Conservation (phyloP, 2,113 vertebrate species). For the Chionomys nivalis region DNA sequence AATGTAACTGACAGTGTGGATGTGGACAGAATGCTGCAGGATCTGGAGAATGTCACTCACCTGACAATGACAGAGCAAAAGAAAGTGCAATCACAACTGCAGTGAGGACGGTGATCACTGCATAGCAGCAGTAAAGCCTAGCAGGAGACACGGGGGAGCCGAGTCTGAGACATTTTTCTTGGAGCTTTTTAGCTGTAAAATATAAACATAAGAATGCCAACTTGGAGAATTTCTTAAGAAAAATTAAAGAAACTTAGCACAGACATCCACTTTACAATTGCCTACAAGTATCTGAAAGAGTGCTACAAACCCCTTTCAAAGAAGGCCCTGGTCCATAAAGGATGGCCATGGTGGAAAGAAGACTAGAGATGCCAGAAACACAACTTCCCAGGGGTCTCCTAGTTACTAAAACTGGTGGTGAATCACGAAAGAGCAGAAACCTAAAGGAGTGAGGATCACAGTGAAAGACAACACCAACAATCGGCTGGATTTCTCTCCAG, state of each 20-base stretch:
- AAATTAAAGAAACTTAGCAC: neutral
- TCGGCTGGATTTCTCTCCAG: no score
- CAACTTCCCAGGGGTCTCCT: neutral
- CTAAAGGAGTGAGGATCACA: neutral
- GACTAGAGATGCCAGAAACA: neutral
- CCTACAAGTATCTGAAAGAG: no score
- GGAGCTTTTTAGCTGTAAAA: neutral
- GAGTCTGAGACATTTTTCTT: fast-evolving
- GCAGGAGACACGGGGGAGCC: fast-evolving
- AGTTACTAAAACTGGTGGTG: neutral
- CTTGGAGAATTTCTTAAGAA: no score
- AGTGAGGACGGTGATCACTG: fast-evolving
- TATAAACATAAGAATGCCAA: neutral
- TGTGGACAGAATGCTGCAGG: no score
- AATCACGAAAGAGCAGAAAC: neutral
- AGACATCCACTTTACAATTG: neutral
- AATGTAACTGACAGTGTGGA: no score
- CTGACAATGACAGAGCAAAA: neutral
- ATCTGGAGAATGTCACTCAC: no score
- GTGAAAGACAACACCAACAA: neutral
- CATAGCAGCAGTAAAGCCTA: fast-evolving
- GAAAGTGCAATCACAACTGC: fast-evolving
- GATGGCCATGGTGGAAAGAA: no score
- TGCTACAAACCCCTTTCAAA: no score
- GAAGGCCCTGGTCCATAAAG: neutral